These are phyloP conservation scores for Malurus alboscapulatus DNA, from an alignment of 2,113 vertebrate species.

Conservation along the genomic window DNA sequence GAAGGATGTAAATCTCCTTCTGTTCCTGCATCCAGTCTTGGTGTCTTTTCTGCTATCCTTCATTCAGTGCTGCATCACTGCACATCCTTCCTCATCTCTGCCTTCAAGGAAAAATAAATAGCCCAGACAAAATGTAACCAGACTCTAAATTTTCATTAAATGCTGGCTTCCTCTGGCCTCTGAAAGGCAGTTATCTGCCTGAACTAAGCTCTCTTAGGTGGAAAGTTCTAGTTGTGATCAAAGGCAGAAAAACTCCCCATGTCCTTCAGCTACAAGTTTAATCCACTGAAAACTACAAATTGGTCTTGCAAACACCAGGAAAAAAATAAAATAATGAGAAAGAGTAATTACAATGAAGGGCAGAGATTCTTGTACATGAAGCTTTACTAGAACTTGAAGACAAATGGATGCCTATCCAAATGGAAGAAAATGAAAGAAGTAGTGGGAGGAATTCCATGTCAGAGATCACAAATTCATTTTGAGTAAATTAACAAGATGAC, in stretches of 20 bases:
- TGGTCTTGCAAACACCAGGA: neutral
- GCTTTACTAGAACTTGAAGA: neutral
- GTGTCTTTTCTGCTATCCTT: neutral
- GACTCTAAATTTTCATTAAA: neutral
- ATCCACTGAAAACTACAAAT: neutral
- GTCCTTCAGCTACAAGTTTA: neutral
- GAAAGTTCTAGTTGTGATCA: neutral
- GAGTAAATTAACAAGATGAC: neutral
- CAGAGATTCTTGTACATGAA: neutral
- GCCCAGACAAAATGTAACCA: neutral
- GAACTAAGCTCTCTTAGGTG: neutral
- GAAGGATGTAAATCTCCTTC: neutral
- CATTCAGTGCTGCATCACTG: neutral
- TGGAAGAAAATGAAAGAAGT: neutral
- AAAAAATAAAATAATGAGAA: neutral
- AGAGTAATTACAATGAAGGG: neutral
- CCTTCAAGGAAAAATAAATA: constrained; percentile 11
- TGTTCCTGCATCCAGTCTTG: neutral
- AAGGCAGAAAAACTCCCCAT: neutral
- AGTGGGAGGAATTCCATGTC: neutral
- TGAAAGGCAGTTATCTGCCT: neutral
- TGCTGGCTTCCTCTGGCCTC: neutral
- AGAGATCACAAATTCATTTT: neutral
- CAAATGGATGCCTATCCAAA: neutral
- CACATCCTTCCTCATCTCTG: neutral